Evolutionary conservation across 2,113 vertebrate genomes (phyloP).

Genomic region (Podocnemis expansa): DNA sequence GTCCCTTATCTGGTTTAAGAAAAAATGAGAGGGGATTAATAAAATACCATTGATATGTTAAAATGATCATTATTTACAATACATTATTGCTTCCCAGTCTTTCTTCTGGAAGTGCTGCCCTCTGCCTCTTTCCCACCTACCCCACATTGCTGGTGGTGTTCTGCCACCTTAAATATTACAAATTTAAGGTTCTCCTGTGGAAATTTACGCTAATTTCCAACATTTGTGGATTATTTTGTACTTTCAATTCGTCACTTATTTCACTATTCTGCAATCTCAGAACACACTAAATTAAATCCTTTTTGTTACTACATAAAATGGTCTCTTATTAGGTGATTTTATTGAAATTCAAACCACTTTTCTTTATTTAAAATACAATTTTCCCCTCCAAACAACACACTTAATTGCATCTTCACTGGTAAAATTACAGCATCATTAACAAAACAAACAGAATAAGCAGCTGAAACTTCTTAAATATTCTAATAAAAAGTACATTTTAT

Average conservation of each 20-base stretch:
- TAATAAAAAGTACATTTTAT: neutral
- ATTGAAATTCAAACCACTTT: neutral
- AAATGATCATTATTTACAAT: neutral
- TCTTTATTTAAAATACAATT: neutral
- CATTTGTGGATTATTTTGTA: neutral
- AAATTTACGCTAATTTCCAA: accelerated
- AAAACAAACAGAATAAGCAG: neutral
- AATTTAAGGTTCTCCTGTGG: neutral
- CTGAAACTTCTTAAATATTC: neutral
- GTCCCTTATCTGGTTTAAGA: slow-evolving; percentile 89
- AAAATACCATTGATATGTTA: neutral
- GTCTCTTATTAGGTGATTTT: neutral
- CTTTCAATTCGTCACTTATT: neutral
- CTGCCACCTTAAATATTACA: neutral
- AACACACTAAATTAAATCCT: neutral
- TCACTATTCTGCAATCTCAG: neutral
- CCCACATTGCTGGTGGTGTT: neutral
- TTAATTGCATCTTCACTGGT: neutral
- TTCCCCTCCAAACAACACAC: neutral
- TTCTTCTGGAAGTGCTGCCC: neutral
- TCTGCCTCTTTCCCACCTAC: neutral
- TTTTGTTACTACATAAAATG: neutral
- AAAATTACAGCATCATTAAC: neutral
- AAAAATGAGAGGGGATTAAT: neutral
- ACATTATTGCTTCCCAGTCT: neutral